These are phyloP conservation scores for Netelia melanura DNA, from an alignment of 2,888 invertebrate species.

Conservation along the genomic window DNA sequence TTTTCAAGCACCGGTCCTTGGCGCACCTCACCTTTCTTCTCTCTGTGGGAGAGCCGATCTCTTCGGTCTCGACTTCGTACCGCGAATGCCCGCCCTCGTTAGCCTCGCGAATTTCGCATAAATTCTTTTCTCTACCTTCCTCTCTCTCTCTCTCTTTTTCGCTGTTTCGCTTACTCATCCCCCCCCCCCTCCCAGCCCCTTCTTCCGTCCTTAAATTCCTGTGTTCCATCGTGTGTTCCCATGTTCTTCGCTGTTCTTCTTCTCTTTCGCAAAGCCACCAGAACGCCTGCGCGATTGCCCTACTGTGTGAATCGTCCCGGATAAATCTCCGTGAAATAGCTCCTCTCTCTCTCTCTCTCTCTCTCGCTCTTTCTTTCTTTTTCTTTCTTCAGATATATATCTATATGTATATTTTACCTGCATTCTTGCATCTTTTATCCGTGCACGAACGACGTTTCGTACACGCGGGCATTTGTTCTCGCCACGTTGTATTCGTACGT, in stretches of 20 bases:
- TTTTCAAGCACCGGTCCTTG: conserved; percentile 10
- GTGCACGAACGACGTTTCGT: no score
- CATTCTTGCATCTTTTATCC: no score
- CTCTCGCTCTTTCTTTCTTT: background rate
- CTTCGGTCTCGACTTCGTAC: conserved; percentile 58
- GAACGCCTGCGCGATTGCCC: conserved; percentile 9
- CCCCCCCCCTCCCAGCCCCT: background rate
- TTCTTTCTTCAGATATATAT: background rate
- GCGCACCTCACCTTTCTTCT: conserved; percentile 17
- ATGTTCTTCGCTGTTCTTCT: conserved; percentile 28
- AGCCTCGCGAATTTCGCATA: conserved; percentile 72
- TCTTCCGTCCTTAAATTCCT: conserved; percentile 60
- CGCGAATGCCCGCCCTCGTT: conserved; percentile 67
- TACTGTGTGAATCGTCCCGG: conserved; percentile 28
- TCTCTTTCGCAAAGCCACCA: conserved; percentile 24
- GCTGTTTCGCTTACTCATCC: conserved; percentile 28
- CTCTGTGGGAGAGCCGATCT: conserved; percentile 70
- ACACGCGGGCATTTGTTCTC: no score
- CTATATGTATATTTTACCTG: conserved; percentile 6
- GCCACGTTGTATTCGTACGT: no score
- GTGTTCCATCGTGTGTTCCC: conserved; percentile 48
- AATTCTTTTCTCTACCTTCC: conserved; percentile 66
- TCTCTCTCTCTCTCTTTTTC: conserved; percentile 30
- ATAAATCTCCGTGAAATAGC: conserved; percentile 41
- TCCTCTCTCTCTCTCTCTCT: conserved; percentile 6